These are phyloP conservation scores for Zaprionus nigranus DNA, from an alignment of 1,140 invertebrate genomes.

Conservation along the genomic window DNA sequence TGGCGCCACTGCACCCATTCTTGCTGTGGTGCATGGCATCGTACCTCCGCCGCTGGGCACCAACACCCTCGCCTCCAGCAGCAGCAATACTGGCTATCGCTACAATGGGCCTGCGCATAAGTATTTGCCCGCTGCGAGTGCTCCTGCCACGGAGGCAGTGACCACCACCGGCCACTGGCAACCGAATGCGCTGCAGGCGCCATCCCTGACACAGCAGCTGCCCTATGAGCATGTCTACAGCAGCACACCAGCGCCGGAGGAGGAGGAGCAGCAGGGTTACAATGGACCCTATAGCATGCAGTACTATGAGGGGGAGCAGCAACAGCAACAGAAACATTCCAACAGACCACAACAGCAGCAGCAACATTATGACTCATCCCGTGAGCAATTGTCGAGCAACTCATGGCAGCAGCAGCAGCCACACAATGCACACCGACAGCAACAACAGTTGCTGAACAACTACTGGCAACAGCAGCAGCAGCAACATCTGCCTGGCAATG, in stretches of 20 bases:
- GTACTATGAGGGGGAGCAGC: conserved; percentile 30
- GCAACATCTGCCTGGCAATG: background rate
- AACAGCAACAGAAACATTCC: background rate
- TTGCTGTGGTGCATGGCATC: conserved; percentile 46
- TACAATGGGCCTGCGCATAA: conserved; percentile 71
- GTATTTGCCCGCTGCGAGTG: conserved; percentile 55
- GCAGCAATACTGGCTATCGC: conserved; percentile 53
- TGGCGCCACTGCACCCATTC: background rate
- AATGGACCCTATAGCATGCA: conserved; percentile 51
- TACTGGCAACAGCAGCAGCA: conserved; percentile 2
- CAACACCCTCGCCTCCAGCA: background rate
- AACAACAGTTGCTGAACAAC: background rate
- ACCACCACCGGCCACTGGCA: conserved; percentile 40
- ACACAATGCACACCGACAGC: conserved; percentile 10
- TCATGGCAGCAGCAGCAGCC: background rate
- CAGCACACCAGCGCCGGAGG: background rate
- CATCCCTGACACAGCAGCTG: background rate
- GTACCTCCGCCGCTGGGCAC: conserved; percentile 5
- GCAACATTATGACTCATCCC: background rate
- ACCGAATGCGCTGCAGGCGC: conserved; percentile 22
- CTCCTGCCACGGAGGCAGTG: conserved; percentile 32
- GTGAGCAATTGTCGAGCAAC: background rate
- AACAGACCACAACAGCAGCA: conserved; percentile 4
- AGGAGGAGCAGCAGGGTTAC: conserved; percentile 27
- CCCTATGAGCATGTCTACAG: conserved; percentile 27